phyloP scores from a whole-genome alignment of 2,888 invertebrate genomes.

The Malthinus flaveolus region DNA sequence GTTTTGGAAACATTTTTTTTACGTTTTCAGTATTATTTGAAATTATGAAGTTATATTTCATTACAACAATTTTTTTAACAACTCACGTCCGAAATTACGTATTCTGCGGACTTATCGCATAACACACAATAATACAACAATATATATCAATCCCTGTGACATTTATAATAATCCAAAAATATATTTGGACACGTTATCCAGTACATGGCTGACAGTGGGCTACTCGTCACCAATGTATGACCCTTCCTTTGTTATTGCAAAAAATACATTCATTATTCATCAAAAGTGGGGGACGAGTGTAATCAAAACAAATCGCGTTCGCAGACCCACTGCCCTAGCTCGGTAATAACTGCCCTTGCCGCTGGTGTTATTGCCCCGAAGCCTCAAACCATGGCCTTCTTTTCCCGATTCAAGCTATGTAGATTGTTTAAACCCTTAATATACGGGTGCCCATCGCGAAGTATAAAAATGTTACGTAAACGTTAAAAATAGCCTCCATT shows the following conservation, averaged over 20 bases:
- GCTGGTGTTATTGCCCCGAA: slow-evolving; percentile 34
- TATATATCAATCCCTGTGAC: slow-evolving; percentile 48
- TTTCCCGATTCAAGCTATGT: slow-evolving; percentile 30
- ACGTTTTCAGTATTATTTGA: not conserved
- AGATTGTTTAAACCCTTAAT: slow-evolving; percentile 11
- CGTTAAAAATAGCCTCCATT: too few species aligned
- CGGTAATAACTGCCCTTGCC: slow-evolving; percentile 45
- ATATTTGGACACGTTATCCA: slow-evolving; percentile 41
- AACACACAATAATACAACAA: slow-evolving; percentile 41
- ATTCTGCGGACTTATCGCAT: slow-evolving; percentile 36
- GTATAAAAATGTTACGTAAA: not conserved
- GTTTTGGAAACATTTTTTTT: slow-evolving; percentile 7
- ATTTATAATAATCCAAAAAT: slow-evolving; percentile 51
- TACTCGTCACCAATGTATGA: slow-evolving; percentile 42
- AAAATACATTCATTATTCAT: slow-evolving; percentile 51
- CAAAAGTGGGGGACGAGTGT: slow-evolving; percentile 48
- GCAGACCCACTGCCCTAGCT: slow-evolving; percentile 48
- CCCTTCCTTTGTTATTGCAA: slow-evolving; percentile 49
- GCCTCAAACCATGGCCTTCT: slow-evolving; percentile 42
- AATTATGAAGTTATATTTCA: slow-evolving; percentile 20
- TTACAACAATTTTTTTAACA: slow-evolving; percentile 22
- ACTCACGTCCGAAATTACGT: slow-evolving; percentile 23
- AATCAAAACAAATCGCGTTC: slow-evolving; percentile 52
- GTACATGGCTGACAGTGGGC: slow-evolving; percentile 43
- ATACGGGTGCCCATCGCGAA: slow-evolving; percentile 15